Conservation (phyloP, 2,113 vertebrate genomes). For the Sylvilagus bachmani region DNA sequence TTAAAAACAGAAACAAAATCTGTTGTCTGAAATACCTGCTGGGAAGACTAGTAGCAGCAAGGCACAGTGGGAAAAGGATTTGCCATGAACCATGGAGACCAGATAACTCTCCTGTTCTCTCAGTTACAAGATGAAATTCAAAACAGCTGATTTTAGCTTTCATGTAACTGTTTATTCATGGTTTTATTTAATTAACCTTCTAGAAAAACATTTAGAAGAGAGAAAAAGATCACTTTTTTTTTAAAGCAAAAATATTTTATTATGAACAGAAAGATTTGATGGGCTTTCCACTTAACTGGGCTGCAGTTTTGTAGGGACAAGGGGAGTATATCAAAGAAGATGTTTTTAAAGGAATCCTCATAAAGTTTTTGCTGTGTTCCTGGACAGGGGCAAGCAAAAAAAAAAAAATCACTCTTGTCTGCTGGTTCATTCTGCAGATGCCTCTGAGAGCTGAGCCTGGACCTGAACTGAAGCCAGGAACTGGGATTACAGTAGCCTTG, state of each 20-base stretch:
- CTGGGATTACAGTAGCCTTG: too few relatives aligned
- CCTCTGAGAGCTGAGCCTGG: too few relatives aligned
- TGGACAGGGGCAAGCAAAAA: slow-evolving; percentile 10
- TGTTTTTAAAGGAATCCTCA: not conserved
- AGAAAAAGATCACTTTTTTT: too few relatives aligned
- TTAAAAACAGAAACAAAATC: not conserved
- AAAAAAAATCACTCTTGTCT: too few relatives aligned
- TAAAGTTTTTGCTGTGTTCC: not conserved
- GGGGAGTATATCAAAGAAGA: not conserved
- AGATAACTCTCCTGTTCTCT: not conserved
- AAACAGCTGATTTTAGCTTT: not conserved
- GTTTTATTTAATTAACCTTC: not conserved
- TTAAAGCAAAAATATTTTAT: slow-evolving; percentile 56
- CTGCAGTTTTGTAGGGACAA: slow-evolving; percentile 13
- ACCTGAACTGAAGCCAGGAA: too few relatives aligned
- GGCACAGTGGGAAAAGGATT: not conserved
- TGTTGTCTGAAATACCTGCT: not conserved
- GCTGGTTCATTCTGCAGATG: too few relatives aligned
- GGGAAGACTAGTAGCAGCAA: not conserved
- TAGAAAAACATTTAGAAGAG: too few relatives aligned
- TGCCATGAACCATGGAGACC: not conserved
- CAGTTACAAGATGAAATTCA: not conserved
- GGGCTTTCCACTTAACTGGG: not conserved
- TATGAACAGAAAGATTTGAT: slow-evolving; percentile 17
- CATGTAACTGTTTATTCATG: not conserved